Evolutionary conservation across 2,113 vertebrate species (phyloP).

Genomic region (Rhinogobius similis): DNA sequence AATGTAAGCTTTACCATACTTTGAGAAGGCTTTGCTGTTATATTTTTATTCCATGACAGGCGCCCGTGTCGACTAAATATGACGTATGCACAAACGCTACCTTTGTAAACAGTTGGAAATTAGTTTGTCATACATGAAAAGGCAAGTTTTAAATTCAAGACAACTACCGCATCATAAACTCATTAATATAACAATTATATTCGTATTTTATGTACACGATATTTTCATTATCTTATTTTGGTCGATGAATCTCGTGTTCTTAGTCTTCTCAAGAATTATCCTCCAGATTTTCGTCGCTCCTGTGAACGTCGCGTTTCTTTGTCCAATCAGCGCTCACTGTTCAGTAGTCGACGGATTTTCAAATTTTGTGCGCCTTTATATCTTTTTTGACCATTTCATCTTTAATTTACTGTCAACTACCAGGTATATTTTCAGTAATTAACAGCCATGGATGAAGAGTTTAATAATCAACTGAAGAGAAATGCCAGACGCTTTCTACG

Average conservation of each 20-base stretch:
- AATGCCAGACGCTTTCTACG: conserved; percentile 46
- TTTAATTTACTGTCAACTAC: fast-evolving
- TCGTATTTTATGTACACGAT: not conserved
- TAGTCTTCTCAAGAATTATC: not conserved
- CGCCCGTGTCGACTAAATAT: conserved; percentile 42
- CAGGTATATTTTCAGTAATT: not conserved
- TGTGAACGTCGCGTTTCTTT: not conserved
- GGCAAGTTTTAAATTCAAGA: not conserved
- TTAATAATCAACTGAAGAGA: fast-evolving
- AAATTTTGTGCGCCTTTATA: conserved; percentile 25
- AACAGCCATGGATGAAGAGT: not conserved
- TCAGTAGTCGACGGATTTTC: conserved; percentile 16
- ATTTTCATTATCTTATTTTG: not conserved
- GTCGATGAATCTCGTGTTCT: too few species aligned
- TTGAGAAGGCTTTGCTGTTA: not conserved
- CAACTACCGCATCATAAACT: not conserved
- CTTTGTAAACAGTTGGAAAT: not conserved
- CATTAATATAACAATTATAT: too few species aligned
- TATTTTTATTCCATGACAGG: not conserved
- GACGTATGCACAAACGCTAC: conserved; percentile 17
- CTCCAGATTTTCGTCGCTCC: fast-evolving
- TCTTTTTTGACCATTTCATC: fast-evolving
- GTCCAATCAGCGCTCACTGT: conserved; percentile 54
- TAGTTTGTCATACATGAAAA: not conserved
- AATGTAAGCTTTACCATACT: not conserved